These are phyloP conservation scores for Solenodon paradoxus DNA, from an alignment of 2,113 vertebrate genomes.

Conservation along the genomic window DNA sequence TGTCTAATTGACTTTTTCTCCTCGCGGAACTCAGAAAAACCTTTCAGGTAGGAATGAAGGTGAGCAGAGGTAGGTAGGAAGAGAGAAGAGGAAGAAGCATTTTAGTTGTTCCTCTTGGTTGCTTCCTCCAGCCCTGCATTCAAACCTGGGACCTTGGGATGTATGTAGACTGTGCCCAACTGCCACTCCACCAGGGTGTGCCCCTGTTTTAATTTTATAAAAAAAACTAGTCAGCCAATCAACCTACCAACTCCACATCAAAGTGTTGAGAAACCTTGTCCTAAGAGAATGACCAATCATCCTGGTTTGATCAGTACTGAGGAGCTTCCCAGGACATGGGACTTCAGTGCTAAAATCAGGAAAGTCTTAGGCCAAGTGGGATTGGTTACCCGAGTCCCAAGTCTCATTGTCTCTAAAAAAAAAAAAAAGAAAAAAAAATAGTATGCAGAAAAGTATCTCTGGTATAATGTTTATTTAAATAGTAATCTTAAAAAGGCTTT, in stretches of 20 bases:
- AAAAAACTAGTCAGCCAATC: neutral
- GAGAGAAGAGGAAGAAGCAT: too few relatives aligned
- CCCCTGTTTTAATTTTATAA: neutral
- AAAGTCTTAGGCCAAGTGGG: neutral
- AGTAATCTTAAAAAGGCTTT: conserved; percentile 95
- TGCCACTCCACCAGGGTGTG: too few relatives aligned
- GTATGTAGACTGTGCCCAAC: too few relatives aligned
- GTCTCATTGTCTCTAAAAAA: conserved; percentile 22
- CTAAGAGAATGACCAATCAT: neutral
- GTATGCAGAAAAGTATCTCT: conserved; percentile 68
- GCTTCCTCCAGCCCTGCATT: too few relatives aligned
- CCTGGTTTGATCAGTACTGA: neutral
- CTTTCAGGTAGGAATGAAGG: too few relatives aligned
- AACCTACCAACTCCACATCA: neutral
- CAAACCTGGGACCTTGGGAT: too few relatives aligned
- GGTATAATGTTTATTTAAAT: conserved; percentile 98
- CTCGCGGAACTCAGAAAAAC: too few relatives aligned
- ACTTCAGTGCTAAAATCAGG: neutral
- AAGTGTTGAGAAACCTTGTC: neutral
- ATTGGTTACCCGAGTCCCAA: neutral
- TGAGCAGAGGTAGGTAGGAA: too few relatives aligned
- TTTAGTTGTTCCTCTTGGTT: too few relatives aligned
- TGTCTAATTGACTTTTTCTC: too few relatives aligned
- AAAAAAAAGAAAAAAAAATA: conserved; percentile 53
- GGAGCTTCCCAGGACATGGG: neutral